Conservation (phyloP, 2,113 vertebrate species). For the Chrysemys picta region DNA sequence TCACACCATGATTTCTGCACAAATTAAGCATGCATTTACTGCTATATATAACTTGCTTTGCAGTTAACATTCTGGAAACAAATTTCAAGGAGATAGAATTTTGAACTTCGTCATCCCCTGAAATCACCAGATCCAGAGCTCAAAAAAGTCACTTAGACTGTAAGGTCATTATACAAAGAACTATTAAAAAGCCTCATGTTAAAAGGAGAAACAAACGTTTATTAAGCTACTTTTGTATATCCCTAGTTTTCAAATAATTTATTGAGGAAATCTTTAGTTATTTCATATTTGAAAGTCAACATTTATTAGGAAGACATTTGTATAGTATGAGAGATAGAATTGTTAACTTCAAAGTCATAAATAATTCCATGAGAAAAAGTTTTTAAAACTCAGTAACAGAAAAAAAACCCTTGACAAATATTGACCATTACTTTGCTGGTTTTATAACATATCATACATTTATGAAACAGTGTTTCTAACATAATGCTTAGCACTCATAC, state of each 20-base stretch:
- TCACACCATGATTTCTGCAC: slow-evolving; percentile 90
- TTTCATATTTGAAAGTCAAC: background rate
- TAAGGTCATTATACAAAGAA: slow-evolving; percentile 73
- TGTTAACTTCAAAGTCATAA: background rate
- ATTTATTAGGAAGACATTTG: background rate
- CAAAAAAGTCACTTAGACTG: slow-evolving; percentile 60
- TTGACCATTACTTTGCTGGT: background rate
- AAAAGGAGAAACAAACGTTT: slow-evolving; percentile 31
- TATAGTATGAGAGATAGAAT: background rate
- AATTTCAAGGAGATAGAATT: slow-evolving; percentile 87
- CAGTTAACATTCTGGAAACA: slow-evolving; percentile 89
- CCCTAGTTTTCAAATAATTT: accelerated
- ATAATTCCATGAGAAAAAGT: background rate
- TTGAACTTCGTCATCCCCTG: slow-evolving; percentile 78
- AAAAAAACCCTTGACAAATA: background rate
- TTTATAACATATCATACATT: background rate
- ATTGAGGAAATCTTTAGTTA: background rate
- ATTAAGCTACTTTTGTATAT: background rate
- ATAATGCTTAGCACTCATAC: background rate
- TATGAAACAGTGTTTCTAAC: background rate
- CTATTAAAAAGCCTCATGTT: background rate
- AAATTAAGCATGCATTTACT: slow-evolving; percentile 90
- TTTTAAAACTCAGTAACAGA: background rate
- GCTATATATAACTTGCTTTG: slow-evolving; percentile 89
- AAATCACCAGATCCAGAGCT: slow-evolving; percentile 78